phyloP scores from a whole-genome alignment of 2,888 invertebrate genomes.

The Epinotia ramella region DNA sequence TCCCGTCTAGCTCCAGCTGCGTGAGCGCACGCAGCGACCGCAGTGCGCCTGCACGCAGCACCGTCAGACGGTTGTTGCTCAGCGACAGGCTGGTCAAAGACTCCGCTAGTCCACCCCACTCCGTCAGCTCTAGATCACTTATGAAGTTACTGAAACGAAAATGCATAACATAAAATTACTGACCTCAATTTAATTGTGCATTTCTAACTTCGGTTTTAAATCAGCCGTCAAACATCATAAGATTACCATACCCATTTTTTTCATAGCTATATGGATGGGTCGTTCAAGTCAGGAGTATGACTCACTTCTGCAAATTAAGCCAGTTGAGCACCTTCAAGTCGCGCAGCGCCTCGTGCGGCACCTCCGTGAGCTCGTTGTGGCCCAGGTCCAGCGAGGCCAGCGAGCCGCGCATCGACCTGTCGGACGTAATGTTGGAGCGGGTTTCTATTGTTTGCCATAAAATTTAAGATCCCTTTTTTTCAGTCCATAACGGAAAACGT shows the following conservation, averaged over 20 bases:
- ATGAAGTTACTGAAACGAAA: conserved; percentile 89
- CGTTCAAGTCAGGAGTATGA: conserved; percentile 28
- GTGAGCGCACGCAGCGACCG: conserved; percentile 86
- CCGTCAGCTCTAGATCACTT: conserved; percentile 65
- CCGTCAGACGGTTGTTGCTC: conserved; percentile 90
- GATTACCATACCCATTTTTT: too few relatives aligned
- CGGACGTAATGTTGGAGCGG: conserved; percentile 48
- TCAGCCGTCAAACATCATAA: neutral
- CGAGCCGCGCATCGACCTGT: conserved; percentile 90
- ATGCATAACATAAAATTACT: neutral
- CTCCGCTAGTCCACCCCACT: conserved; percentile 90
- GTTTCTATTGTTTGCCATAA: too few relatives aligned
- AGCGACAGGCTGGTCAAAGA: conserved; percentile 90
- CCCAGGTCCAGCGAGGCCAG: conserved; percentile 92
- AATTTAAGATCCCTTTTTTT: too few relatives aligned
- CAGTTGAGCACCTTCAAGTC: conserved; percentile 88
- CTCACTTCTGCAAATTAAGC: conserved; percentile 91
- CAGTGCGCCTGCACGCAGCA: conserved; percentile 78
- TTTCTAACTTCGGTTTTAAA: neutral
- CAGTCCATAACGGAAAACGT: too few relatives aligned
- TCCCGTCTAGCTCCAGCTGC: conserved; percentile 88
- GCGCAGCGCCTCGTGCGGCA: conserved; percentile 88
- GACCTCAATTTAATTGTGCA: neutral
- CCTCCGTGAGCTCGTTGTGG: conserved; percentile 89
- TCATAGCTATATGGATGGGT: neutral